Evolutionary conservation across 2,888 invertebrate species (phyloP).

Genomic region (Tetrapedia diversipes): DNA sequence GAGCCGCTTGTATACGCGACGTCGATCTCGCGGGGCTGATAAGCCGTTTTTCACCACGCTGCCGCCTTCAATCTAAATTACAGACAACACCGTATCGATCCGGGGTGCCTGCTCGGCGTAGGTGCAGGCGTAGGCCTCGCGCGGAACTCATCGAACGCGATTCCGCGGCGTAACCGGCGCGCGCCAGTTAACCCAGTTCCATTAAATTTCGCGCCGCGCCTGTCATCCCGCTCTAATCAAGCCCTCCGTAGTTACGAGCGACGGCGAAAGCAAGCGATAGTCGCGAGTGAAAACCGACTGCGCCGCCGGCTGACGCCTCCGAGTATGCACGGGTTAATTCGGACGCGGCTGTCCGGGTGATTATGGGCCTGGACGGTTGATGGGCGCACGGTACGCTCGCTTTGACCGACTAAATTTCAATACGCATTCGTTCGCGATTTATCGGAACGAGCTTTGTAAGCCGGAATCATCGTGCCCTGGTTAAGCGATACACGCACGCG

Average conservation of each 20-base stretch:
- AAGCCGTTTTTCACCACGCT: slow-evolving; percentile 54
- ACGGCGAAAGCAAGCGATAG: slow-evolving; percentile 6
- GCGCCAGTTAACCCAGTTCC: slow-evolving; percentile 56
- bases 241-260: slow-evolving; percentile 24
- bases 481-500: too few species aligned
- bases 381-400: neutral
- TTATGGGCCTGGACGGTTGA: slow-evolving; percentile 24
- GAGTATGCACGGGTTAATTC: slow-evolving; percentile 55
- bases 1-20: slow-evolving; percentile 46
- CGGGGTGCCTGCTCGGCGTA: too few species aligned
- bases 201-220: slow-evolving; percentile 46
- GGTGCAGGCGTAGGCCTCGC: too few species aligned
- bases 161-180: slow-evolving; percentile 32
- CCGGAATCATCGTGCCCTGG: too few species aligned
- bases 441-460: neutral
- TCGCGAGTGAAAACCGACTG: slow-evolving; percentile 31
- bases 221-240: slow-evolving; percentile 54
- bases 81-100: slow-evolving; percentile 40
- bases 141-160: slow-evolving; percentile 36
- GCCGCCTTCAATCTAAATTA: slow-evolving; percentile 45
- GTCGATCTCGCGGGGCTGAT: slow-evolving; percentile 51
- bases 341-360: slow-evolving; percentile 39
- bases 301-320: neutral
- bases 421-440: neutral
- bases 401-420: neutral